phyloP scores from a whole-genome alignment of 2,888 invertebrate genomes.

The Ferrisia virgata region DNA sequence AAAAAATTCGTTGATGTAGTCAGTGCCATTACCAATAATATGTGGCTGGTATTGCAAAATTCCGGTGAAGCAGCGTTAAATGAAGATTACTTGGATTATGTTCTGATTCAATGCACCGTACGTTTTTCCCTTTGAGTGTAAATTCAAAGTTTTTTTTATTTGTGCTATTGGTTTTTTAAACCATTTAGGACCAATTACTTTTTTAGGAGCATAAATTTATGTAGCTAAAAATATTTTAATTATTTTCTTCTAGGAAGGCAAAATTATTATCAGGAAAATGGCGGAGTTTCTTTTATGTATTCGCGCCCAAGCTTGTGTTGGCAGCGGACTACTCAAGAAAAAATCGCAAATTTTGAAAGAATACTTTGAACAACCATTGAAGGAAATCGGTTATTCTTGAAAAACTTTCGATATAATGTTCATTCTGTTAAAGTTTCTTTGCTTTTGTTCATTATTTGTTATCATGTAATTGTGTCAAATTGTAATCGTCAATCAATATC shows the following conservation, averaged over 20 bases:
- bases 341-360: conserved; percentile 33
- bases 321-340: conserved; percentile 33
- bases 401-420: background rate
- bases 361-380: conserved; percentile 33
- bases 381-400: background rate
- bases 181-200: background rate
- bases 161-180: too few species aligned
- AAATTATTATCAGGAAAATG: conserved; percentile 21
- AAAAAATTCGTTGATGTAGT: conserved; percentile 33
- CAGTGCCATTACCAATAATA: conserved; percentile 39
- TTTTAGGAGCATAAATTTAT: background rate
- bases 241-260: conserved; percentile 25
- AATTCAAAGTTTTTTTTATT: too few species aligned
- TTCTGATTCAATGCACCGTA: conserved; percentile 30
- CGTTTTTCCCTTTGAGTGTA: too few species aligned
- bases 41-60: conserved; percentile 38
- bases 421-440: background rate
- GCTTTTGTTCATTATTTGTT: background rate
- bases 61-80: conserved; percentile 38
- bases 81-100: conserved; percentile 33
- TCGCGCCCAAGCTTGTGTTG: conserved; percentile 24
- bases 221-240: background rate
- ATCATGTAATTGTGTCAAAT: background rate
- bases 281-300: conserved; percentile 36
- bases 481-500: background rate